These are phyloP conservation scores for Argopecten irradians DNA, from an alignment of 1,140 invertebrate genomes.

Conservation along the genomic window DNA sequence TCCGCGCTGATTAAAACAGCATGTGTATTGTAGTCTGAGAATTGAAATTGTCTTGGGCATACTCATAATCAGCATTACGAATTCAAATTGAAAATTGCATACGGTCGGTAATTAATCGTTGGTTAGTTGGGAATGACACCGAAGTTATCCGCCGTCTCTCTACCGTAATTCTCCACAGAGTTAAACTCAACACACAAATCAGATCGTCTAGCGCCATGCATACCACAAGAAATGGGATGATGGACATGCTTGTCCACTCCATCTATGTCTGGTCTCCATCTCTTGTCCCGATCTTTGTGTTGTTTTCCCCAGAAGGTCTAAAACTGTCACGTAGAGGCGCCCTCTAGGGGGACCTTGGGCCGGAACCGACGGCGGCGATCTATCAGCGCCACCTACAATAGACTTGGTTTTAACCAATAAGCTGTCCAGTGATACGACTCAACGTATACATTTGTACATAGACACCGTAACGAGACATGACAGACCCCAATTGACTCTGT, in stretches of 20 bases:
- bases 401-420: not conserved
- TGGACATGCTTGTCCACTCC: not conserved
- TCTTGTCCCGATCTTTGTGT: not conserved
- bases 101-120: not conserved
- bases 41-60: not conserved
- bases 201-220: not conserved
- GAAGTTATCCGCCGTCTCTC: not conserved
- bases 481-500: not conserved
- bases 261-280: constrained; percentile 9
- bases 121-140: not conserved
- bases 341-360: not conserved
- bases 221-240: not conserved
- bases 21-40: not conserved
- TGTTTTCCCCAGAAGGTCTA: not conserved
- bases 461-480: not conserved
- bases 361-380: not conserved
- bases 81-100: not conserved
- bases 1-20: not conserved
- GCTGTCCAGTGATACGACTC: not conserved
- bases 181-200: not conserved
- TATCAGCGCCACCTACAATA: not conserved
- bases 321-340: not conserved
- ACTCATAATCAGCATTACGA: not conserved
- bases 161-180: not conserved
- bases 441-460: not conserved